Percentiles rank a stretch among this genome's conserved stretches.
Conservation (phyloP, 2,113 vertebrate genomes). For the Prionailurus viverrinus region DNA sequence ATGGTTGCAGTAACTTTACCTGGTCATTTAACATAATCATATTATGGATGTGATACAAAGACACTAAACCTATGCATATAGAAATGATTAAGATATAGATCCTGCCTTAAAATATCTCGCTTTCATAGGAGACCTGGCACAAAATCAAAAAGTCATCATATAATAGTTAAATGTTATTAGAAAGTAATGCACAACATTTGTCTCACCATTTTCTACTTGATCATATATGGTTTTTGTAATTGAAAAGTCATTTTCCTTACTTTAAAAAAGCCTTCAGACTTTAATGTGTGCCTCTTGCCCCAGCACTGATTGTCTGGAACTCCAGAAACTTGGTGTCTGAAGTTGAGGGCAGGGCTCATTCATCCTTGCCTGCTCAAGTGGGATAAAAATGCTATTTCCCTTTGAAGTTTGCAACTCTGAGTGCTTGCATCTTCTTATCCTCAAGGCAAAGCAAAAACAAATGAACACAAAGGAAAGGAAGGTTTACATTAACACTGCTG, state of each 20-base stretch:
- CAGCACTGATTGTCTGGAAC: neutral
- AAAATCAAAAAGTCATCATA: neutral
- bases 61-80: neutral
- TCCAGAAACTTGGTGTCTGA: neutral
- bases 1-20: neutral
- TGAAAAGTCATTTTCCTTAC: neutral
- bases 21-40: neutral
- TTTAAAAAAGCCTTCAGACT: constrained; percentile 34
- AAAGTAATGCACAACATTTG: neutral
- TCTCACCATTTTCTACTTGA: neutral
- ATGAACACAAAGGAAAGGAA: neutral
- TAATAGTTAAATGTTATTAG: neutral
- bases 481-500: neutral
- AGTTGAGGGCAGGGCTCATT: neutral
- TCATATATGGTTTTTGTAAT: neutral
- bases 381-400: neutral
- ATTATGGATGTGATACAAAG: neutral
- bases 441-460: constrained; percentile 28
- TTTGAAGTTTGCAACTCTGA: neutral
- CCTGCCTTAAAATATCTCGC: neutral
- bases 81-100: neutral
- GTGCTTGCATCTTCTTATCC: neutral
- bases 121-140: neutral
- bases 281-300: neutral
- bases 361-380: neutral